Percentiles rank a stretch among this genome's conserved stretches.
Evolutionary conservation across 2,113 vertebrate species (phyloP).

Genomic region (Mionectes macconnelli): DNA sequence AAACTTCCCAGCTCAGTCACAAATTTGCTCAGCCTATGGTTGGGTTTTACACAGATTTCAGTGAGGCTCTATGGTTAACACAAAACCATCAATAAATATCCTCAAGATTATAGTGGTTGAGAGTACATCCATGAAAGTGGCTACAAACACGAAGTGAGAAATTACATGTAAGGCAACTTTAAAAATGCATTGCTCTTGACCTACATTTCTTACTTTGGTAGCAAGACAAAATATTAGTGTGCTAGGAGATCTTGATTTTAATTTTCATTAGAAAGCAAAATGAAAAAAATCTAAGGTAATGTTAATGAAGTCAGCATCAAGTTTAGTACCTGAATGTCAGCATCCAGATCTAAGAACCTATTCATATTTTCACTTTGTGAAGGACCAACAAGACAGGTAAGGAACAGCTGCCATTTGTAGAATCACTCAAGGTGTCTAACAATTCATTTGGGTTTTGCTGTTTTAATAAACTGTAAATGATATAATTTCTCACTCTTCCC

Average conservation of each 20-base stretch:
- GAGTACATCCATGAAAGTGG: not conserved
- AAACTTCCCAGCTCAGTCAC: not conserved
- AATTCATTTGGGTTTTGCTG: not conserved
- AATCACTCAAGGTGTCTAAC: not conserved
- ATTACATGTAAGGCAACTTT: not conserved
- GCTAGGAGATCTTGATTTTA: not conserved
- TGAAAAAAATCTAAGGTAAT: not conserved
- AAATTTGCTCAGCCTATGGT: not conserved
- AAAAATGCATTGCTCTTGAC: not conserved
- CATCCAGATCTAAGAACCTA: not conserved
- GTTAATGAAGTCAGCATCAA: not conserved
- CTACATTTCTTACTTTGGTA: not conserved
- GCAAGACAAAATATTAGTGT: not conserved
- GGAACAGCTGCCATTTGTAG: not conserved
- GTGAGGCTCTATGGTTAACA: not conserved
- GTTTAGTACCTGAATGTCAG: not conserved
- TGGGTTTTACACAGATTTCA: not conserved
- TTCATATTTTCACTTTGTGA: not conserved
- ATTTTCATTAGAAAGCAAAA: slow-evolving; percentile 2
- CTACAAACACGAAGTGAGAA: not conserved
- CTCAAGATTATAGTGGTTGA: not conserved
- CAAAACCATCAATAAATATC: not conserved
- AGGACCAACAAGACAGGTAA: not conserved
- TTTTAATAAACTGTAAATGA: not conserved
- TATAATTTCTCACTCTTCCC: not conserved